Evolutionary conservation across 2,113 vertebrate genomes (phyloP).

Genomic region (Pomatostomus ruficeps): DNA sequence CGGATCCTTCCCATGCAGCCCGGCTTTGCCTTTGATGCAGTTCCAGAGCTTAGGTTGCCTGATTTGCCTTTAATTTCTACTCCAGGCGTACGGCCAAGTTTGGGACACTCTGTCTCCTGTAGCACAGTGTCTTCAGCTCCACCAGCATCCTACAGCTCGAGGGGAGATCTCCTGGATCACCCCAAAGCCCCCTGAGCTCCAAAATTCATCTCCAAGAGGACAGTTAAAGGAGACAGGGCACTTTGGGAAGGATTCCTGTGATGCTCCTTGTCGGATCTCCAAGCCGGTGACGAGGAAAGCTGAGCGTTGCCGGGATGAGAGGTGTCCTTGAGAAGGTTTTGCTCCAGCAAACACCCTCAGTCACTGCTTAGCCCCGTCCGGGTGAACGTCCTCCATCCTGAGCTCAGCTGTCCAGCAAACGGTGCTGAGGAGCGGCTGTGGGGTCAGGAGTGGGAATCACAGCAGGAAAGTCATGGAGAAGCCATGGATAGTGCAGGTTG

Average conservation of each 20-base stretch:
- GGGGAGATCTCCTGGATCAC: neutral
- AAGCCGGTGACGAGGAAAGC: neutral
- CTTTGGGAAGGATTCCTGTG: neutral
- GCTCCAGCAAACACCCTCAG: neutral
- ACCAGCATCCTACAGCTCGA: neutral
- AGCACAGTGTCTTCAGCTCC: neutral
- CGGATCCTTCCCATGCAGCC: slow-evolving; percentile 51
- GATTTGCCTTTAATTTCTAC: slow-evolving; percentile 59
- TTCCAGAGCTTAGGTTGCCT: slow-evolving; percentile 49
- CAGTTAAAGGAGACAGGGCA: neutral
- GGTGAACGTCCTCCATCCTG: neutral
- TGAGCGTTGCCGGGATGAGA: neutral
- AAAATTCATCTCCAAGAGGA: neutral
- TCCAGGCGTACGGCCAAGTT: slow-evolving; percentile 37
- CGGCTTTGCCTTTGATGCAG: slow-evolving; percentile 51
- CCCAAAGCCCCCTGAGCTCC: neutral
- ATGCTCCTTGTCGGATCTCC: neutral
- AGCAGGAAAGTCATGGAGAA: neutral
- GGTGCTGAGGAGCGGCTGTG: neutral
- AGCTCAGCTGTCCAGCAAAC: neutral
- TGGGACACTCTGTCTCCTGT: neutral
- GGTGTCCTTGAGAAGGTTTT: neutral
- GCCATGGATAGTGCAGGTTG: neutral
- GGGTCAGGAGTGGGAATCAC: neutral
- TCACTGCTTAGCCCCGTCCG: neutral